phyloP scores from a whole-genome alignment of 2,113 vertebrate genomes.

The Gadus macrocephalus region DNA sequence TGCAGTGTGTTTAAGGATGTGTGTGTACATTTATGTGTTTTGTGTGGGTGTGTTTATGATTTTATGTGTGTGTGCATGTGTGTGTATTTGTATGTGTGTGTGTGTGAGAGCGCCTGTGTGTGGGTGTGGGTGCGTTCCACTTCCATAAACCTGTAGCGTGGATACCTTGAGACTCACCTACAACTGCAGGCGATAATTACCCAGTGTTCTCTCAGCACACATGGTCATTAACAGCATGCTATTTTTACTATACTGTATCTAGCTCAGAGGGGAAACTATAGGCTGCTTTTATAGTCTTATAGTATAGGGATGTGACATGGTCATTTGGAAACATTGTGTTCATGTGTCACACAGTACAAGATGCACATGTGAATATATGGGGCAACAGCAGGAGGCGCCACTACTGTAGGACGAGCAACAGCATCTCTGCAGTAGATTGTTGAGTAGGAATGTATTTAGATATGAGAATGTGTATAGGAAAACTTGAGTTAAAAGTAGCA shows the following conservation, averaged over 20 bases:
- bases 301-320: too few relatives aligned
- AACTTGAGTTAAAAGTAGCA: too few relatives aligned
- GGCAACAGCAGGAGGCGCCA: constrained; percentile 57
- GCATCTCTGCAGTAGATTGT: background rate
- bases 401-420: background rate
- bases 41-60: too few relatives aligned
- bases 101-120: background rate
- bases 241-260: constrained; percentile 34
- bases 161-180: constrained; percentile 35
- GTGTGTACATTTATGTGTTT: too few relatives aligned
- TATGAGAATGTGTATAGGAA: too few relatives aligned
- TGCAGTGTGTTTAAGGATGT: too few relatives aligned
- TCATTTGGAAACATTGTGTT: background rate
- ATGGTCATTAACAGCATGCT: constrained; percentile 35
- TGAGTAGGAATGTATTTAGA: too few relatives aligned
- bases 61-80: too few relatives aligned
- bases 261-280: constrained; percentile 45
- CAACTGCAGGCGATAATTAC: constrained; percentile 51
- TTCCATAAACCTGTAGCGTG: constrained; percentile 25
- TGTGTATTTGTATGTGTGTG: background rate
- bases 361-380: constrained; percentile 34
- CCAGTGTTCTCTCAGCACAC: constrained; percentile 39
- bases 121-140: constrained; percentile 1
- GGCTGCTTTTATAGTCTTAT: background rate
- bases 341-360: constrained; percentile 28